Evolutionary conservation across 2,113 vertebrate genomes (phyloP), one percentile per base, ranked within the genome.

Genomic region (Pseudorectes ferrugineus): DNA sequence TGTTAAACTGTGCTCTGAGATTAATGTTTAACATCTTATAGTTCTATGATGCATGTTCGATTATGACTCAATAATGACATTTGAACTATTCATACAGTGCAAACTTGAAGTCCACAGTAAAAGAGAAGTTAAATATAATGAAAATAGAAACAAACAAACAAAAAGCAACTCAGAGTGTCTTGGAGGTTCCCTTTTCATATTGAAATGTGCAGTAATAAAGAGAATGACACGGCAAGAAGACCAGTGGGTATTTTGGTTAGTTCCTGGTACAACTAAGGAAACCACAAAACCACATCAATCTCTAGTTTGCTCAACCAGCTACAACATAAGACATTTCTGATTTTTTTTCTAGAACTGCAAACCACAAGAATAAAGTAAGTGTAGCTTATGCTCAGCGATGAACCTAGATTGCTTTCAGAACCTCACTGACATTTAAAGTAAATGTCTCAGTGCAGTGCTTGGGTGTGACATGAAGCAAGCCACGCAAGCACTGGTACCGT

Each of bases 221-320:
- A 88, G 55, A 85, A 75, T 82, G 87, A 84, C 51, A 72, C 0
- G 0, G 42, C 33, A 73, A 75, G 87, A 85, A 66, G 52, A 87
- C 59, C 48, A 74, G 66, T 87, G 88, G 29, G 38, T 92, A 65
- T 88, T 95, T 92, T 93, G 89, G 79, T 93, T 95, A 88, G 77
- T 80, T 96, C 51, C 74, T 85, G 25, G 33, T 94, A 78, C 62
- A 93, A 46, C 63, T 80, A 84, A 88, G 94, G 96, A 97, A 97
- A 96, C 95, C 96, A 95, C 96, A 96, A 97, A 96, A 93, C 96
- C 97, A 97, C 97, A 97, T 96, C 77, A 94, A 38, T 92, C 75
- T 61, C 66, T 76, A 51, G 25, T 83, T 86, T 93, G 62, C 76
- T 91, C 77, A 92, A 85, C 46, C 66, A 89, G 67, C 71, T 88